phyloP scores from a whole-genome alignment of 2,888 invertebrate genomes.

The Acleris emargana region DNA sequence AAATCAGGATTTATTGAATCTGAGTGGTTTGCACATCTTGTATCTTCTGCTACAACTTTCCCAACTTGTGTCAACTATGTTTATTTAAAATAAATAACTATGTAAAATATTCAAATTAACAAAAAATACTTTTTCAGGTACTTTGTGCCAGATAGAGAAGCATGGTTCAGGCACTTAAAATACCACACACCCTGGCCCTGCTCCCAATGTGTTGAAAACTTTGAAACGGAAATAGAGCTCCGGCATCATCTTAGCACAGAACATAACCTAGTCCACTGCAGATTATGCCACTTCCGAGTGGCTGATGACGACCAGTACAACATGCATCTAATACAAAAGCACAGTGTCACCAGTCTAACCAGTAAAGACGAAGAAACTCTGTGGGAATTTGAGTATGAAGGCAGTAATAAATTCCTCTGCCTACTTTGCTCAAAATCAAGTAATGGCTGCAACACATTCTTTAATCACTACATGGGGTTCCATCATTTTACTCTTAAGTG shows the following conservation, averaged over 20 bases:
- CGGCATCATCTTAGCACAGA: conserved; percentile 61
- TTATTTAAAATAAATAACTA: too few relatives aligned
- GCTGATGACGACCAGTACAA: conserved; percentile 67
- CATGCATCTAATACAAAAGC: conserved; percentile 70
- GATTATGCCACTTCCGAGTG: conserved; percentile 72
- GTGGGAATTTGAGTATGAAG: conserved; percentile 68
- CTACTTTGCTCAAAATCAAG: conserved; percentile 67
- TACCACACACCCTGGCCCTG: conserved; percentile 77
- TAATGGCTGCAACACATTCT: conserved; percentile 58
- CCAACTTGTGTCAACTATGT: too few relatives aligned
- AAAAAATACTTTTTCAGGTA: conserved; percentile 60
- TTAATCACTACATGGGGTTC: conserved; percentile 74
- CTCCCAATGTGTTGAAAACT: conserved; percentile 72
- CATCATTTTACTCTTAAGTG: conserved; percentile 78
- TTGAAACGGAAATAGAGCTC: conserved; percentile 58
- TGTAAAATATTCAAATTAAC: too few relatives aligned
- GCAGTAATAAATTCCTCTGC: conserved; percentile 61
- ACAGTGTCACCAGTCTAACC: conserved; percentile 62
- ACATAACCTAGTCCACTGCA: conserved; percentile 73
- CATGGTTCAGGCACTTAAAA: conserved; percentile 65
- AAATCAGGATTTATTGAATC: too few relatives aligned
- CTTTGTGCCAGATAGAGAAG: conserved; percentile 68
- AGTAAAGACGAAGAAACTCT: conserved; percentile 59
- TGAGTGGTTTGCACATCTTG: too few relatives aligned
- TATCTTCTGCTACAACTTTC: too few relatives aligned